Conservation (phyloP, 2,797 vertebrate genomes). For the Parotocinclus haroldoi region DNA sequence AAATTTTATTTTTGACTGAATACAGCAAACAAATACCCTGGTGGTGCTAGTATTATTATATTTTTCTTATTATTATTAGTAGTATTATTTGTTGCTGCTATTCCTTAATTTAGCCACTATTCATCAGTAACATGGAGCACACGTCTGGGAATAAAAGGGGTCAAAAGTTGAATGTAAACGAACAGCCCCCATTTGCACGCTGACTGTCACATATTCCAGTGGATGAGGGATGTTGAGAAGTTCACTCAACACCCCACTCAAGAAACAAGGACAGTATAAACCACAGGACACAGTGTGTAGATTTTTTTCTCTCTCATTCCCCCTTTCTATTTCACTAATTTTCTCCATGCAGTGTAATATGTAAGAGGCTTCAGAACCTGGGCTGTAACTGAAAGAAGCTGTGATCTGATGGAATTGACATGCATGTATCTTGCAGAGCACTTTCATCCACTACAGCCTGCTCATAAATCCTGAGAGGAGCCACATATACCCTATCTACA, state of each 20-base stretch:
- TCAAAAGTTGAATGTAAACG: slow-evolving; percentile 30
- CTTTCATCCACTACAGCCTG: slow-evolving; percentile 20
- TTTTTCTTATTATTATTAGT: no score
- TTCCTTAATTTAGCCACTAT: no score
- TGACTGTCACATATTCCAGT: slow-evolving; percentile 1
- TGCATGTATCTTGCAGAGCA: neutral
- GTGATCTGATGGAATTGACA: slow-evolving; percentile 6
- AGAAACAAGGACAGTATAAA: neutral
- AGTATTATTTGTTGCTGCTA: no score
- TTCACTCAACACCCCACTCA: no score
- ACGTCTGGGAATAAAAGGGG: slow-evolving; percentile 21
- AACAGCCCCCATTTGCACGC: slow-evolving; percentile 23
- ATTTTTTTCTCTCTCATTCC: neutral
- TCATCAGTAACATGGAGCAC: neutral
- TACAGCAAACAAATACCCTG: no score
- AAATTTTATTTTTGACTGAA: no score
- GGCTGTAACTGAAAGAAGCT: neutral
- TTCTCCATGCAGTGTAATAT: neutral
- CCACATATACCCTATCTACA: slow-evolving; percentile 2
- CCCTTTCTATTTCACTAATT: neutral
- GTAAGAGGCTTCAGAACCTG: neutral
- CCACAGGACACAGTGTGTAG: neutral
- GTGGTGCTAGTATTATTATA: no score
- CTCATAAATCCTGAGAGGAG: slow-evolving; percentile 6
- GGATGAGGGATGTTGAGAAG: neutral